Evolutionary conservation across 1,140 invertebrate genomes (phyloP), one percentile per base, ranked within the genome.

Genomic region (Odontomachus brunneus): DNA sequence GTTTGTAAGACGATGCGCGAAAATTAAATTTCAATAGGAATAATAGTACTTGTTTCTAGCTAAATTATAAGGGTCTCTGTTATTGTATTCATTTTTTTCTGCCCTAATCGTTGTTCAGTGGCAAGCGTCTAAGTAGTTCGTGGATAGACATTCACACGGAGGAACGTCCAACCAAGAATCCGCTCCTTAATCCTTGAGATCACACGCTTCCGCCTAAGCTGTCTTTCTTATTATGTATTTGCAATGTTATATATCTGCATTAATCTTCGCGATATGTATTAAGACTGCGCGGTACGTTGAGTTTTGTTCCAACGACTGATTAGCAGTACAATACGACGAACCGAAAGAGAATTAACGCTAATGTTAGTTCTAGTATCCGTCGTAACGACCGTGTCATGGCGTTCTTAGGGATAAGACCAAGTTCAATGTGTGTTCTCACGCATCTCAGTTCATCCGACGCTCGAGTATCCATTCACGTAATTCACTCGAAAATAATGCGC

Each of bases 221-320:
- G 78, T 44, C 3, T 55, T 53, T n/a, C 44, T 75, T 74, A 69
- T 83, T 84, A 48, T 82, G 85, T 67, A 75, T 51, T 62, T 85
- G 22, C 17, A 83, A 60, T 72, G 57, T 57, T 69, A 82, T 60
- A 78, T 73, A 87, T 87, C 86, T 85, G 65, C 84, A 78, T 55
- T 44, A 22, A 17, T 48, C 69, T 57, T 69, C 51, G 17, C 33
- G 75, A 80, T 80, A 80, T 80, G 75, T 80, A 80, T 57, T 69
- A 80, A 57, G 22, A 69, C 65, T 44, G 51, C 51, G 33, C 33
- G 33, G 65, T 57, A 76, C 74, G 74, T 76, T 76, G 73, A 76
- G 73, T 53, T 38, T 4, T 24, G 38, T 65, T 53, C 14, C 19
- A 53, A 65, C 5, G 15, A 33, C 3, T 5, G 4, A 66, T 76